These are phyloP conservation scores for Scotopteryx bipunctaria DNA, from an alignment of 2,888 invertebrate species.

Conservation along the genomic window DNA sequence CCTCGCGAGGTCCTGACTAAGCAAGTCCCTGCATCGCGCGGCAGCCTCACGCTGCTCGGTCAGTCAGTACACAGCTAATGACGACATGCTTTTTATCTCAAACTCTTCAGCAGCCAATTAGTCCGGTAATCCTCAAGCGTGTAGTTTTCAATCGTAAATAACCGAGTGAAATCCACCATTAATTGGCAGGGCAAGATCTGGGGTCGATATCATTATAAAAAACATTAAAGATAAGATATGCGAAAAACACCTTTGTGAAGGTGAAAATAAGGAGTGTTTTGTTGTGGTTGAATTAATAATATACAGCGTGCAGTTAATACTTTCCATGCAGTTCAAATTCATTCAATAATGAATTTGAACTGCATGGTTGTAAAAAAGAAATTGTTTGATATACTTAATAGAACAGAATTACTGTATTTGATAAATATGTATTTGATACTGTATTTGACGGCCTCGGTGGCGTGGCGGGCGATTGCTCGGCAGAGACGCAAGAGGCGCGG, in stretches of 20 bases:
- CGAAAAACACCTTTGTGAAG: background rate
- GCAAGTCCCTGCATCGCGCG: too few species aligned
- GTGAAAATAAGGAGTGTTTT: constrained; percentile 3
- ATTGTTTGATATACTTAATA: too few species aligned
- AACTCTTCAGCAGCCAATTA: constrained; percentile 11
- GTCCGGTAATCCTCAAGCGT: constrained; percentile 19
- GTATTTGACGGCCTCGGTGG: too few species aligned
- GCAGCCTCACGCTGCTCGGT: too few species aligned
- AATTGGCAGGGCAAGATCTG: constrained; percentile 34
- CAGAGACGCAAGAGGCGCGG: too few species aligned
- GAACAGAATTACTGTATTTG: too few species aligned
- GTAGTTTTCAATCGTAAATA: constrained; percentile 34
- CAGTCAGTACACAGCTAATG: too few species aligned
- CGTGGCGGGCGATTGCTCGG: too few species aligned
- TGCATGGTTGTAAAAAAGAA: constrained; percentile 4
- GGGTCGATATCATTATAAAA: constrained; percentile 13
- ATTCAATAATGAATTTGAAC: background rate
- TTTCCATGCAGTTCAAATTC: constrained; percentile 1
- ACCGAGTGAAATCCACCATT: constrained; percentile 35
- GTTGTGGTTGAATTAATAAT: background rate
- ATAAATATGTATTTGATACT: too few species aligned
- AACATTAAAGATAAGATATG: background rate
- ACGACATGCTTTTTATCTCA: too few species aligned
- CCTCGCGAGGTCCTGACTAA: too few species aligned
- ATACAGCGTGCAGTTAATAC: constrained; percentile 22